A percentile compares a stretch with the other conserved stretches of the same genome.
phyloP scores from a whole-genome alignment of 2,113 vertebrate genomes.

The Cebus imitator region DNA sequence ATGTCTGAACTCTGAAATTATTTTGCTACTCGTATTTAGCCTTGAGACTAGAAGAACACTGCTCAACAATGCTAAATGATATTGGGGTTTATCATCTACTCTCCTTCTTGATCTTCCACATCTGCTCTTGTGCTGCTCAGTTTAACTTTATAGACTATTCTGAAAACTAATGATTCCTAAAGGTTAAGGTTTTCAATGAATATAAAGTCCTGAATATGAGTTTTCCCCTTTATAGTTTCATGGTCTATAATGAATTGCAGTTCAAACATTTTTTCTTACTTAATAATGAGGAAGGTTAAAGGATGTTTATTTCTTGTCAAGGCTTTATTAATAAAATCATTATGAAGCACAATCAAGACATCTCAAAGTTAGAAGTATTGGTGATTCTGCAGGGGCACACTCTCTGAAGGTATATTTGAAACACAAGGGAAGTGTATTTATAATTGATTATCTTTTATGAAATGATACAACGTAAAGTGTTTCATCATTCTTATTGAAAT shows the following conservation, averaged over 20 bases:
- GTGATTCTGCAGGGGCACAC: neutral
- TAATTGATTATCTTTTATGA: neutral
- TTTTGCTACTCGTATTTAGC: neutral
- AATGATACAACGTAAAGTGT: neutral
- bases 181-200: slow-evolving; percentile 73
- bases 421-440: neutral
- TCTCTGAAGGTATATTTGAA: slow-evolving; percentile 33
- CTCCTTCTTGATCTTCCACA: slow-evolving; percentile 42
- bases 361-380: slow-evolving; percentile 11
- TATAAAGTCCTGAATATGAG: slow-evolving; percentile 66
- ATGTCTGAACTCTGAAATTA: slow-evolving; percentile 26
- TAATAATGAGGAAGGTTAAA: slow-evolving; percentile 62
- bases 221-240: slow-evolving; percentile 63
- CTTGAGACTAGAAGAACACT: neutral
- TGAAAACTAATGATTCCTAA: slow-evolving; percentile 78
- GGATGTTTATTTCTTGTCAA: slow-evolving; percentile 33
- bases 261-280: slow-evolving; percentile 44
- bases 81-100: slow-evolving; percentile 43
- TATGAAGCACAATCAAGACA: slow-evolving; percentile 4
- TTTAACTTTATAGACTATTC: slow-evolving; percentile 76
- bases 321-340: slow-evolving; percentile 45
- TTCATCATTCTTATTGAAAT: neutral
- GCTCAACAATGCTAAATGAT: neutral
- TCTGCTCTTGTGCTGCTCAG: slow-evolving; percentile 70
- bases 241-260: slow-evolving; percentile 50